These are phyloP conservation scores for Lampropteryx suffumata DNA, from an alignment of 2,888 invertebrate species.

Conservation along the genomic window DNA sequence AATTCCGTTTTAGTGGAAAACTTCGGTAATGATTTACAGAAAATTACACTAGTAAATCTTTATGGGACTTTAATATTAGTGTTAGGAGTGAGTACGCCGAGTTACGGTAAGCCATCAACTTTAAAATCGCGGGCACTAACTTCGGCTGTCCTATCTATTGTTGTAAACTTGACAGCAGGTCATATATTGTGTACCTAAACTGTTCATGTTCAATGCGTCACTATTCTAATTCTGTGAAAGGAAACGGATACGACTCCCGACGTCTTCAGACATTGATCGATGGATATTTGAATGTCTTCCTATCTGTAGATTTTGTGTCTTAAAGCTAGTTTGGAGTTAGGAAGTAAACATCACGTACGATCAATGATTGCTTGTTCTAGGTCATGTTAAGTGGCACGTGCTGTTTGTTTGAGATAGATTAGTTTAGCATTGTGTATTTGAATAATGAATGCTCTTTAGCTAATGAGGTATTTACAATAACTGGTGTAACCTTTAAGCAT, in stretches of 20 bases:
- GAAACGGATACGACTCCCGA: slow-evolving; percentile 51
- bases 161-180: no score
- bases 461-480: no score
- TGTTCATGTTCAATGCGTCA: not conserved
- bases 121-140: no score
- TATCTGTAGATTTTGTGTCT: not conserved
- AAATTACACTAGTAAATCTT: not conserved
- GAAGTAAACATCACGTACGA: slow-evolving; percentile 31
- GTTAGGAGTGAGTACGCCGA: no score
- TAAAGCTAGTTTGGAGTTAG: slow-evolving; percentile 16
- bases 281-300: slow-evolving; percentile 43
- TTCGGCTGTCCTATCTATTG: no score
- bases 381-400: slow-evolving; percentile 30
- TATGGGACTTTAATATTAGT: no score
- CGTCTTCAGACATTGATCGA: slow-evolving; percentile 51
- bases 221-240: slow-evolving; percentile 30
- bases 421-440: not conserved
- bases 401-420: slow-evolving; percentile 12
- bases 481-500: no score
- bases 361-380: slow-evolving; percentile 30
- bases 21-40: not conserved
- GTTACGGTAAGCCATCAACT: no score
- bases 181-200: not conserved
- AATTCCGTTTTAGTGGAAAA: slow-evolving; percentile 7
- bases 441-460: not conserved